Percentiles rank a stretch among this genome's conserved stretches.
Evolutionary conservation across 2,113 vertebrate genomes (phyloP).

Genomic region (Nesogale talazaci): DNA sequence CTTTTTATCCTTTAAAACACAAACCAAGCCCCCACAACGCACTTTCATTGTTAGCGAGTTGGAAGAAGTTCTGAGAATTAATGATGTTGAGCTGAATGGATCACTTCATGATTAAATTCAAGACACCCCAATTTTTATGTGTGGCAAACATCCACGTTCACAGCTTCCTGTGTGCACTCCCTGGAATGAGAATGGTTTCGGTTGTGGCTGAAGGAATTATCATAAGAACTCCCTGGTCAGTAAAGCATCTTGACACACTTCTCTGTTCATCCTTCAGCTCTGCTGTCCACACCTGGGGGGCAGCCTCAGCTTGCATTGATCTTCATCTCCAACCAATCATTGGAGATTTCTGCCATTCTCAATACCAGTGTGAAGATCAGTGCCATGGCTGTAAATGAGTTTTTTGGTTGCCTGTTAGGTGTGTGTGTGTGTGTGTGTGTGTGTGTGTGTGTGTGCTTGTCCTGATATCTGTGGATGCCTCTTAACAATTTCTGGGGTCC

Average conservation of each 20-base stretch:
- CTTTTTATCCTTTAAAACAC: slow-evolving; percentile 38
- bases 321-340: not conserved
- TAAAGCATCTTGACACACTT: slow-evolving; percentile 26
- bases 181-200: not conserved
- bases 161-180: not conserved
- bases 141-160: not conserved
- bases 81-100: slow-evolving; percentile 43
- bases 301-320: not conserved
- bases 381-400: not conserved
- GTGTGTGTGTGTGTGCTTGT: not conserved
- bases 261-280: not conserved
- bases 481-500: not conserved
- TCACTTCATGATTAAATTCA: slow-evolving; percentile 51
- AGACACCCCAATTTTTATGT: not conserved
- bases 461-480: not conserved
- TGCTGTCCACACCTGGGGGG: not conserved
- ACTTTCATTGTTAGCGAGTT: slow-evolving; percentile 17
- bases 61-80: slow-evolving; percentile 36
- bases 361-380: not conserved
- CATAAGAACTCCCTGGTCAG: not conserved
- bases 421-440: not conserved
- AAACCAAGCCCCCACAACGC: slow-evolving; percentile 40
- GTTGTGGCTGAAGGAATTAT: not conserved
- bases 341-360: not conserved
- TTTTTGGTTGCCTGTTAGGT: not conserved